These are phyloP conservation scores for Atta colombica DNA, from an alignment of 1,140 invertebrate genomes.

Conservation along the genomic window DNA sequence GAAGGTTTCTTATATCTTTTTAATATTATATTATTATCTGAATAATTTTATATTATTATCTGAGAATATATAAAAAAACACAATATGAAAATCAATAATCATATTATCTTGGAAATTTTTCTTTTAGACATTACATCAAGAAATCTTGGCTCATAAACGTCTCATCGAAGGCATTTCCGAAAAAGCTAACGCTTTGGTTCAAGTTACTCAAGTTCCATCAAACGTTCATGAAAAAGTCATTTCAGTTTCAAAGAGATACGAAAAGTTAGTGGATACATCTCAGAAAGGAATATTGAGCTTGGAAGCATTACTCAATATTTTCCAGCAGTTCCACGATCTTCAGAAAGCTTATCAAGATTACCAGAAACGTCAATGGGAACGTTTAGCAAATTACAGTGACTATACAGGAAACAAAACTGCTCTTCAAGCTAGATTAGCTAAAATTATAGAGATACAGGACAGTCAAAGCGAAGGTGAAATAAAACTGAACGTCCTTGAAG, in stretches of 20 bases:
- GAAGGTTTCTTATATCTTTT: constrained; percentile 87
- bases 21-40: not conserved
- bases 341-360: constrained; percentile 94
- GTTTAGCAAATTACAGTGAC: constrained; percentile 91
- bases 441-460: constrained; percentile 93
- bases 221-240: constrained; percentile 90
- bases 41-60: not conserved
- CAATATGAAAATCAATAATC: not conserved
- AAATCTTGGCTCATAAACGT: constrained; percentile 95
- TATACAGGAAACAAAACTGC: constrained; percentile 93
- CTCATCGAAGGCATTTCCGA: constrained; percentile 96
- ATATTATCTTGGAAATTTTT: not conserved
- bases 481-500: constrained; percentile 90
- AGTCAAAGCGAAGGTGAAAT: constrained; percentile 91
- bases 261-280: constrained; percentile 89
- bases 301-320: constrained; percentile 92
- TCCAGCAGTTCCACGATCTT: constrained; percentile 94
- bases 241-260: constrained; percentile 92
- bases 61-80: not conserved
- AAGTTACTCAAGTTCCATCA: constrained; percentile 88
- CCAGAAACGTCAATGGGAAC: constrained; percentile 95
- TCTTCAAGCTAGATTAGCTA: constrained; percentile 90
- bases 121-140: constrained; percentile 92
- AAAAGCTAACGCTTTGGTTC: constrained; percentile 91
- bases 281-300: constrained; percentile 90